Evolutionary conservation across 2,797 vertebrate genomes (phyloP).

Genomic region (Acanthopagrus latus): DNA sequence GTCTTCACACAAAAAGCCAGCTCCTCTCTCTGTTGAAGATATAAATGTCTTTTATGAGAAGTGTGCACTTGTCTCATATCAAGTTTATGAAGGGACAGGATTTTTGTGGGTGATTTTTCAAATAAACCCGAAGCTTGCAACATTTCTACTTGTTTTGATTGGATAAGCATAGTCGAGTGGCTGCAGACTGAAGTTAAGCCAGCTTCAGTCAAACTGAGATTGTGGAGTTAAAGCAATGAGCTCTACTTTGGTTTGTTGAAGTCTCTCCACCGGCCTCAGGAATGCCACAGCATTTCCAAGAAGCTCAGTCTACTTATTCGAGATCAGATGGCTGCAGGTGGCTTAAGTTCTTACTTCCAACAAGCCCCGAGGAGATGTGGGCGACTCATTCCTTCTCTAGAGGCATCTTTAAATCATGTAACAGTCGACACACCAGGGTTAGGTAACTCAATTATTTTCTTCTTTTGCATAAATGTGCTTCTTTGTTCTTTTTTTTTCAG

Average conservation of each 20-base stretch:
- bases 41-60: conserved; percentile 33
- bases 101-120: conserved; percentile 13
- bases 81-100: conserved; percentile 3
- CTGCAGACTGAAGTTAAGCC: conserved; percentile 45
- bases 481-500: not conserved
- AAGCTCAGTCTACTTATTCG: conserved; percentile 60
- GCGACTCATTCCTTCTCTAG: conserved; percentile 36
- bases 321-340: conserved; percentile 67
- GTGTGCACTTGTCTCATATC: conserved; percentile 3
- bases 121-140: conserved; percentile 29
- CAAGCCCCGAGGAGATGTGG: conserved; percentile 39
- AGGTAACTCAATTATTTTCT: conserved; percentile 3
- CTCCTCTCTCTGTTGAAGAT: conserved; percentile 24
- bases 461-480: not conserved
- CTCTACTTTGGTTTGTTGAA: conserved; percentile 64
- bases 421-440: conserved; percentile 6
- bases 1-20: conserved; percentile 40
- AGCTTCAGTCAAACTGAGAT: conserved; percentile 59
- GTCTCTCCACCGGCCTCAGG: conserved; percentile 36
- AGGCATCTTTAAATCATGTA: conserved; percentile 18
- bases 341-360: conserved; percentile 63
- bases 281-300: conserved; percentile 49
- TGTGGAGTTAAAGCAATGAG: conserved; percentile 60
- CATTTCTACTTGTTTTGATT: conserved; percentile 38
- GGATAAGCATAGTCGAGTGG: conserved; percentile 24